A percentile compares a stretch with the other conserved stretches of the same genome.
These are phyloP conservation scores for Terrapene triunguis DNA, from an alignment of 2,113 vertebrate genomes.

Conservation along the genomic window DNA sequence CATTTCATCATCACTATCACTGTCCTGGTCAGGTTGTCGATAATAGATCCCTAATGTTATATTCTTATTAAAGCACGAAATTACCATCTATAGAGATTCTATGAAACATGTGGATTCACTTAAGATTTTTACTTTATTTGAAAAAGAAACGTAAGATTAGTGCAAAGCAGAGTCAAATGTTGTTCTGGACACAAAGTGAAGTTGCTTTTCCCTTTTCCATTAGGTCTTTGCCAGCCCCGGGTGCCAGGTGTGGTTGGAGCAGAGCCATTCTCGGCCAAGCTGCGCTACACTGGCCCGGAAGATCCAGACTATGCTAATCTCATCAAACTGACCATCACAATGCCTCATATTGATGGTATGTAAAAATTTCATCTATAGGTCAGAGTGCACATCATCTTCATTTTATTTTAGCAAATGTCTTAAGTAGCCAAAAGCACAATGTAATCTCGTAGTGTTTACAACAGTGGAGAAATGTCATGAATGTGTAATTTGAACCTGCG, in stretches of 20 bases:
- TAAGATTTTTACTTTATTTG: neutral
- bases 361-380: neutral
- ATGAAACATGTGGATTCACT: too few relatives aligned
- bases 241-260: slow-evolving; percentile 90
- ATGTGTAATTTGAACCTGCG: neutral
- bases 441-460: neutral
- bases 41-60: too few relatives aligned
- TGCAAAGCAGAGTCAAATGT: neutral
- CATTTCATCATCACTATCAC: too few relatives aligned
- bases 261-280: slow-evolving; percentile 94
- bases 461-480: neutral
- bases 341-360: slow-evolving; percentile 96
- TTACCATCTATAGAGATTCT: too few relatives aligned
- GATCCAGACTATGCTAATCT: slow-evolving; percentile 90
- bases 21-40: too few relatives aligned
- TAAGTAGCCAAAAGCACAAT: neutral
- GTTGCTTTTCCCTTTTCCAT: neutral
- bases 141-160: neutral
- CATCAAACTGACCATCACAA: slow-evolving; percentile 92
- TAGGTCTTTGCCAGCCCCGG: slow-evolving; percentile 94
- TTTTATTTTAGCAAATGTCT: neutral
- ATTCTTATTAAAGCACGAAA: too few relatives aligned
- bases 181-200: neutral
- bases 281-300: slow-evolving; percentile 91
- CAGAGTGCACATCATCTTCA: neutral